These are phyloP conservation scores for Hydrotaea diabolus DNA, from an alignment of 2,888 invertebrate species.

Conservation along the genomic window DNA sequence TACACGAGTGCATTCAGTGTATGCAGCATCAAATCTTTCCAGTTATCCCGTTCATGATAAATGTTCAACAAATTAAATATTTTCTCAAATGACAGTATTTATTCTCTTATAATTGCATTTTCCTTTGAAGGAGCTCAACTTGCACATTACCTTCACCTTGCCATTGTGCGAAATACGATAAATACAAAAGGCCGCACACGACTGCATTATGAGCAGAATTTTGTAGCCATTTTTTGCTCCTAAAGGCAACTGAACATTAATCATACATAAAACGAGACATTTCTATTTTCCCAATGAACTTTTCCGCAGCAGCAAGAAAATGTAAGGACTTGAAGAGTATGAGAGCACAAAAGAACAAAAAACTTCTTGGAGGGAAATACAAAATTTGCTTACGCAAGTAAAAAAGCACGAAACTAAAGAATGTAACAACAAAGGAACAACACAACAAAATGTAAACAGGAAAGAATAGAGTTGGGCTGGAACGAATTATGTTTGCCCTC, in stretches of 20 bases:
- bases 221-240: neutral
- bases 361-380: neutral
- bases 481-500: neutral
- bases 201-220: neutral
- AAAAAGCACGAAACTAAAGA: neutral
- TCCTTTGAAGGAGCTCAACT: neutral
- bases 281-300: neutral
- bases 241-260: conserved; percentile 3
- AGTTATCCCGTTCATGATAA: neutral
- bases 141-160: conserved; percentile 54
- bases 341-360: neutral
- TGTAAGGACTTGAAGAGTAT: neutral
- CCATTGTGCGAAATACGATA: neutral
- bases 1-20: too few relatives aligned
- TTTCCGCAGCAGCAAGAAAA: neutral
- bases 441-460: neutral
- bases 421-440: neutral
- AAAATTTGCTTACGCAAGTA: conserved; percentile 21
- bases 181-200: neutral
- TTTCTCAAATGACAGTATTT: neutral
- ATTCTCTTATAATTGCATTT: neutral
- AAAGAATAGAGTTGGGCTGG: neutral
- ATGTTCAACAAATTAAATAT: neutral
- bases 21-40: too few relatives aligned
- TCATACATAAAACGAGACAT: conserved; percentile 12